Conservation (phyloP, 2,113 vertebrate genomes). For the Cyanoderma ruficeps region DNA sequence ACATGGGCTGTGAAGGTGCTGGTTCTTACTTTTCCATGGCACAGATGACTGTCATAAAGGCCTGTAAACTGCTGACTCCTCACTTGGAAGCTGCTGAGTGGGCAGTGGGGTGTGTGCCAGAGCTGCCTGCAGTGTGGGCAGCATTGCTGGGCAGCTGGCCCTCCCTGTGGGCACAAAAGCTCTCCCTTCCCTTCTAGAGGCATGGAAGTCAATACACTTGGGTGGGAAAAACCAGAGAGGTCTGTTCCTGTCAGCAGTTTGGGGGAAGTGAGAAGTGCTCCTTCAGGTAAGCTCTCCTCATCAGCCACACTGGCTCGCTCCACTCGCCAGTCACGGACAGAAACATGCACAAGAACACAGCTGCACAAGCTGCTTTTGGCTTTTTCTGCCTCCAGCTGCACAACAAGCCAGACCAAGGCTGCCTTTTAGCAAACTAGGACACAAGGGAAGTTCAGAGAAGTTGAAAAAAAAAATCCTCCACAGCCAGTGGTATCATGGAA, state of each 20-base stretch:
- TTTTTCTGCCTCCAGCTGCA: background rate
- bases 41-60: background rate
- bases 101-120: background rate
- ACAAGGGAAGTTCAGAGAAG: background rate
- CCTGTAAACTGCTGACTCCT: background rate
- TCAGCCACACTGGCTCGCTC: rapidly evolving
- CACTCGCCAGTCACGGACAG: rapidly evolving
- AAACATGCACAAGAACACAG: rapidly evolving
- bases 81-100: background rate
- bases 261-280: background rate
- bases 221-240: background rate
- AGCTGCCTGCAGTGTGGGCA: background rate
- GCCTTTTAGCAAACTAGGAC: background rate
- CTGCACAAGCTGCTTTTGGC: background rate
- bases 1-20: background rate
- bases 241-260: background rate
- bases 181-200: background rate
- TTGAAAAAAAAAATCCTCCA: background rate
- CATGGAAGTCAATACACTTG: rapidly evolving
- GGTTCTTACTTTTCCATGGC: background rate
- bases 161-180: background rate
- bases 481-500: background rate
- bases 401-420: background rate
- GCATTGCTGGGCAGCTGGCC: background rate
- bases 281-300: background rate